phyloP scores from a whole-genome alignment of 2,888 invertebrate genomes.

The Acrobasis consociella region DNA sequence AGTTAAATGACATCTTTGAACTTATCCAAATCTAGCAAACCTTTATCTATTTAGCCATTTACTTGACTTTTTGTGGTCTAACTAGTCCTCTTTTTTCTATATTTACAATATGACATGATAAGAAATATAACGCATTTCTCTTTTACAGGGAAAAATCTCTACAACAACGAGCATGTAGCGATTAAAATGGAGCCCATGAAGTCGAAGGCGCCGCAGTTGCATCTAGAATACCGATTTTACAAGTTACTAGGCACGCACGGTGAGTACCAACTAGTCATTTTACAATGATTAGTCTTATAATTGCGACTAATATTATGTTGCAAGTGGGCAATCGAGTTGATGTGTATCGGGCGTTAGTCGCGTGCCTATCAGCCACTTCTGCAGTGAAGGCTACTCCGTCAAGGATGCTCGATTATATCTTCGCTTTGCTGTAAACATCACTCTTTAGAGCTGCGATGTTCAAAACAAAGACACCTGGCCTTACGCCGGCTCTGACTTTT shows the following conservation, averaged over 20 bases:
- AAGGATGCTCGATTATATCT: constrained; percentile 22
- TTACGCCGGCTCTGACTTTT: constrained; percentile 2
- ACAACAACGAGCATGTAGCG: constrained; percentile 99
- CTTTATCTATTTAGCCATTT: too few species aligned
- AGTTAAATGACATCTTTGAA: too few species aligned
- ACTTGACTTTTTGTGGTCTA: too few species aligned
- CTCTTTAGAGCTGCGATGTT: constrained; percentile 7
- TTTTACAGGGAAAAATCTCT: constrained; percentile 98
- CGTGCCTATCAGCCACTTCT: constrained; percentile 17
- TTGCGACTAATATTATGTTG: constrained; percentile 30
- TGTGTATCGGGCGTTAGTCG: constrained; percentile 15
- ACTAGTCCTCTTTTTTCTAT: too few species aligned
- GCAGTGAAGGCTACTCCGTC: constrained; percentile 12
- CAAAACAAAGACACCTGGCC: constrained; percentile 20
- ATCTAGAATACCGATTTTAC: constrained; percentile 99
- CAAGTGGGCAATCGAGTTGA: constrained; percentile 23
- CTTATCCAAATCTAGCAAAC: too few species aligned
- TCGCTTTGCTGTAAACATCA: constrained; percentile 6
- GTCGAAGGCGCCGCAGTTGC: constrained; percentile 99
- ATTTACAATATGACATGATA: too few species aligned
- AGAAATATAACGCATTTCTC: constrained; percentile 34
- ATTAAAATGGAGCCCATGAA: constrained; percentile 99
- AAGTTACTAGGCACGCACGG: constrained; percentile 99
- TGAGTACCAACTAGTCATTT: constrained; percentile 79
- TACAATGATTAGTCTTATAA: constrained; percentile 35